phyloP scores from a whole-genome alignment of 2,888 invertebrate genomes.

The Eupeodes latifasciatus region DNA sequence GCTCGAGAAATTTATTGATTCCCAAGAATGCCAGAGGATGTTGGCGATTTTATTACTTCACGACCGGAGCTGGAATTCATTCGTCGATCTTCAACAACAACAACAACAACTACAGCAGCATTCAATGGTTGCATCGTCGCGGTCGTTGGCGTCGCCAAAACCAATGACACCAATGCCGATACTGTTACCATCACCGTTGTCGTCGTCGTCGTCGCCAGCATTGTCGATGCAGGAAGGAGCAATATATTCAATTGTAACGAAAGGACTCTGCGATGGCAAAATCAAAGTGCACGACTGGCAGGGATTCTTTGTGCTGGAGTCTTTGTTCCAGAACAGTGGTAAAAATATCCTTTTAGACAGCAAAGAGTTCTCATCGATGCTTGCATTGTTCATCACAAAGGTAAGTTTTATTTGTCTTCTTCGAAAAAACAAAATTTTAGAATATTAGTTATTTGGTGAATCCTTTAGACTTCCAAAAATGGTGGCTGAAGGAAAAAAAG shows the following conservation, averaged over 20 bases:
- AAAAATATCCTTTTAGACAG: constrained; percentile 83
- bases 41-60: constrained; percentile 81
- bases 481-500: background rate
- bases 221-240: constrained; percentile 80
- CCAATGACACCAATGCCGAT: constrained; percentile 36
- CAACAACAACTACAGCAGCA: constrained; percentile 62
- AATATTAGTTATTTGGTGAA: constrained; percentile 9
- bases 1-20: constrained; percentile 86
- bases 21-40: constrained; percentile 82
- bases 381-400: constrained; percentile 82
- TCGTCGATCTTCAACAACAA: constrained; percentile 60
- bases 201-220: constrained; percentile 31
- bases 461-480: background rate
- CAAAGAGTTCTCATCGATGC: constrained; percentile 82
- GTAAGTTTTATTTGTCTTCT: constrained; percentile 78
- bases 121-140: constrained; percentile 32
- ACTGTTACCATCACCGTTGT: constrained; percentile 39
- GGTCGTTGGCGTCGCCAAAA: constrained; percentile 15
- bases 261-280: constrained; percentile 81
- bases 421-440: too few species aligned
- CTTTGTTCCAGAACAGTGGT: constrained; percentile 82
- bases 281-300: constrained; percentile 80
- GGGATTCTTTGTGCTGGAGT: constrained; percentile 81
- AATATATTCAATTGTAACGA: constrained; percentile 81
- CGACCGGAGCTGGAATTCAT: constrained; percentile 80